Evolutionary conservation across 2,113 vertebrate species (phyloP).

Genomic region (Perca schrenkii): DNA sequence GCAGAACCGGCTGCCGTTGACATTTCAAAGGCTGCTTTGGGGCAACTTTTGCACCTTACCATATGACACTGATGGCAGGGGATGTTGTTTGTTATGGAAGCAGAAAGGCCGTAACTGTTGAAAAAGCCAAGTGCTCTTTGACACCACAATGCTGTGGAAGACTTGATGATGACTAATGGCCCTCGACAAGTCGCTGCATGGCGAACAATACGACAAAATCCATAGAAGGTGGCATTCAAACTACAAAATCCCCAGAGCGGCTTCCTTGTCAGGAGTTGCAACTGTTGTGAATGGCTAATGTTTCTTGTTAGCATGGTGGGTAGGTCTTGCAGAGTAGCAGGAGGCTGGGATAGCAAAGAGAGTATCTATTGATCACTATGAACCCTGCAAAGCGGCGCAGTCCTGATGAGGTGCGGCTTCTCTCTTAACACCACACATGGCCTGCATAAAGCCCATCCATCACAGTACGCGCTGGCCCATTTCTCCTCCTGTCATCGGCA

Average conservation of each 20-base stretch:
- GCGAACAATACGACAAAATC: constrained; percentile 49
- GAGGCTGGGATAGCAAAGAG: constrained; percentile 38
- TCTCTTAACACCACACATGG: constrained; percentile 82
- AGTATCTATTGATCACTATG: constrained; percentile 78
- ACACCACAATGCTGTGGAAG: constrained; percentile 24
- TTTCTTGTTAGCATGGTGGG: constrained; percentile 71
- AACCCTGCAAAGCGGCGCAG: constrained; percentile 58
- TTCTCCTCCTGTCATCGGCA: constrained; percentile 76
- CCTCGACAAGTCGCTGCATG: constrained; percentile 6
- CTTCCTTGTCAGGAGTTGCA: constrained; percentile 55
- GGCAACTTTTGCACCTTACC: constrained; percentile 70
- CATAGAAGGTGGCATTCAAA: constrained; percentile 69
- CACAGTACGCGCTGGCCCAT: constrained; percentile 73
- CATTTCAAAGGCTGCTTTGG: constrained; percentile 79
- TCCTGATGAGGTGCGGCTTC: constrained; percentile 76
- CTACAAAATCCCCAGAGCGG: constrained; percentile 46
- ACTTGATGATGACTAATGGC: constrained; percentile 57
- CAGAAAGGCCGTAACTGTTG: constrained; percentile 49
- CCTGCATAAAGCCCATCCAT: constrained; percentile 83
- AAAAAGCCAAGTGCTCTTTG: constrained; percentile 49
- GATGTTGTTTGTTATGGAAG: constrained; percentile 67
- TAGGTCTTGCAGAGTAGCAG: constrained; percentile 50
- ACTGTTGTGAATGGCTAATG: constrained; percentile 72
- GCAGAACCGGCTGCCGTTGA: constrained; percentile 76
- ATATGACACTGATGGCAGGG: constrained; percentile 72